Evolutionary conservation across 2,888 invertebrate species (phyloP).

Genomic region (Xestia rhomboidea): DNA sequence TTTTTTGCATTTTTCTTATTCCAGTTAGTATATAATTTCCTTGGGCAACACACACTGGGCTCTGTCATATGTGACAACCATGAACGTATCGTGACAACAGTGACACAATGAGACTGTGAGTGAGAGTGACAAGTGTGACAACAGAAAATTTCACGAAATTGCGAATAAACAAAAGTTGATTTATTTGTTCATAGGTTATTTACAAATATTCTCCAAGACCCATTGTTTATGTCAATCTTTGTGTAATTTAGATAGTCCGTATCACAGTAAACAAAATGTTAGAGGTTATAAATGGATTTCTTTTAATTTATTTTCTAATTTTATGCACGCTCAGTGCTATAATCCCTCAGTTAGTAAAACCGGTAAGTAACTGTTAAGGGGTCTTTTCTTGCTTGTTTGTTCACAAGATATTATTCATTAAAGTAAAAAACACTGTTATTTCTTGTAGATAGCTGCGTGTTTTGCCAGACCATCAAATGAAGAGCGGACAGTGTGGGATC

Average conservation of each 20-base stretch:
- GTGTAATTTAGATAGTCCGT: not conserved
- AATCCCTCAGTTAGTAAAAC: conserved; percentile 86
- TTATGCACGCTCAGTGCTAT: conserved; percentile 87
- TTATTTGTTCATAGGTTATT: not conserved
- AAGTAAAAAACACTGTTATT: not conserved
- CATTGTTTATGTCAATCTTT: not conserved
- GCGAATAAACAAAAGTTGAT: not conserved
- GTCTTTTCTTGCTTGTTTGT: not conserved
- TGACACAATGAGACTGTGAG: no score
- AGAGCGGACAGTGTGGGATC: conserved; percentile 83
- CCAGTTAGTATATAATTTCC: no score
- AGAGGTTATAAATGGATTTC: conserved; percentile 86
- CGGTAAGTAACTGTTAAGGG: conserved; percentile 79
- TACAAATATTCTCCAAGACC: not conserved
- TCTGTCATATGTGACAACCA: no score
- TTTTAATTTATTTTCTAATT: conserved; percentile 85
- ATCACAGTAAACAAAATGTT: conserved; percentile 74
- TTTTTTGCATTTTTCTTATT: no score
- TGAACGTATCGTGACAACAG: no score
- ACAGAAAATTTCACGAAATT: not conserved
- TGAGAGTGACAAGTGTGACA: no score
- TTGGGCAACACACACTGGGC: no score
- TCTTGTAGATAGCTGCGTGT: conserved; percentile 88
- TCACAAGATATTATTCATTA: not conserved
- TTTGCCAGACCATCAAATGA: conserved; percentile 84